Conservation (phyloP, 2,797 vertebrate genomes). For the Spea hammondii region DNA sequence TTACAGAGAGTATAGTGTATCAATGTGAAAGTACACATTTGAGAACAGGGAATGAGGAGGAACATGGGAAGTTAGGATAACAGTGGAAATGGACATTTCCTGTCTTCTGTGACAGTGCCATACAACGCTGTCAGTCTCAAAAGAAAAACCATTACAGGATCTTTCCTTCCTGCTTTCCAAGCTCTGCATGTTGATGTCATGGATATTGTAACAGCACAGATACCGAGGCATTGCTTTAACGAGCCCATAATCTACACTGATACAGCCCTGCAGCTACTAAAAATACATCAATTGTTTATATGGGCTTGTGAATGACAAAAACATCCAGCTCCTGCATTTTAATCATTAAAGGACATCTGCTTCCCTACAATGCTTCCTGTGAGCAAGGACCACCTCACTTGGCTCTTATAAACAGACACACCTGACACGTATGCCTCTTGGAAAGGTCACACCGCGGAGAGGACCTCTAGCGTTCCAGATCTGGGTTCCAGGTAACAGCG, state of each 20-base stretch:
- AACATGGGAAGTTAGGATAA: background rate
- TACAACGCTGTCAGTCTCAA: background rate
- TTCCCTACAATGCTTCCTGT: constrained; percentile 71
- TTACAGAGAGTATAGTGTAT: too few species aligned
- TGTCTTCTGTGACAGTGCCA: background rate
- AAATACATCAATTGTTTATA: constrained; percentile 64
- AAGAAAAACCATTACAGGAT: background rate
- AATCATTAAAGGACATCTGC: constrained; percentile 71
- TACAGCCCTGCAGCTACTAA: constrained; percentile 22
- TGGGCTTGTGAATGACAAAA: constrained; percentile 67
- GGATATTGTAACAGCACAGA: constrained; percentile 11
- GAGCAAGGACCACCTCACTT: constrained; percentile 57
- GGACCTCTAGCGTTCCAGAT: background rate
- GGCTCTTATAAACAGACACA: constrained; percentile 55
- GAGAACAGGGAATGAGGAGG: too few species aligned
- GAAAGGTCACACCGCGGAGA: constrained; percentile 12
- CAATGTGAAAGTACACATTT: too few species aligned
- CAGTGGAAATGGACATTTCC: background rate
- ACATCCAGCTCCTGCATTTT: constrained; percentile 70
- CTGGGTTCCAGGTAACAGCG: too few species aligned
- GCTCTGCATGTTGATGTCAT: constrained; percentile 2
- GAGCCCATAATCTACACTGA: constrained; percentile 14
- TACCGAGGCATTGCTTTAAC: constrained; percentile 5
- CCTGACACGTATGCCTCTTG: constrained; percentile 57
- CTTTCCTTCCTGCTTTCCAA: constrained; percentile 41